phyloP scores from a whole-genome alignment of 2,113 vertebrate genomes.

The Morone saxatilis region DNA sequence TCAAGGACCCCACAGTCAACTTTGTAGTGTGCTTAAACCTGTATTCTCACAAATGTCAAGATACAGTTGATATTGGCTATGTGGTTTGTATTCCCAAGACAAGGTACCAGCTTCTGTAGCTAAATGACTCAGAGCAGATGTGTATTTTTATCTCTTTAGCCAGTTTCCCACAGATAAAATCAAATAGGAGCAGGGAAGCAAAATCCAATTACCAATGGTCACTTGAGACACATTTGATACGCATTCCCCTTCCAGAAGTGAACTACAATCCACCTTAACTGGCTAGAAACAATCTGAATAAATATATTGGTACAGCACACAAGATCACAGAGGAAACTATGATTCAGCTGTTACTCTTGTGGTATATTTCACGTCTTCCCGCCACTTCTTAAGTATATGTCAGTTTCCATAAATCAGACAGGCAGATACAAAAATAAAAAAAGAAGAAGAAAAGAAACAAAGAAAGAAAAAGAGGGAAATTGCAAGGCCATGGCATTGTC shows the following conservation, averaged over 20 bases:
- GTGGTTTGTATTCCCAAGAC: background rate
- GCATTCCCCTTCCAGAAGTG: constrained; percentile 5
- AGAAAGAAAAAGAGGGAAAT: constrained; percentile 1
- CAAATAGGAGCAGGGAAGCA: constrained; percentile 2
- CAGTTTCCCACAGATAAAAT: constrained; percentile 40
- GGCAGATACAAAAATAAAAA: constrained; percentile 3
- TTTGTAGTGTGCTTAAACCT: background rate
- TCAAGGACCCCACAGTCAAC: background rate
- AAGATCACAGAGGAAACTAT: constrained; percentile 12
- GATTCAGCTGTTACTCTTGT: constrained; percentile 14
- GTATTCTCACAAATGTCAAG: background rate
- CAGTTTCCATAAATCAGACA: constrained; percentile 34
- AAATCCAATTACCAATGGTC: constrained; percentile 52
- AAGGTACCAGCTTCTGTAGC: background rate
- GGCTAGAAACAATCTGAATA: background rate
- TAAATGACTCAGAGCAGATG: constrained; percentile 12
- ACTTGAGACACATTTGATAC: constrained; percentile 44
- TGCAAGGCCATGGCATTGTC: constrained; percentile 11
- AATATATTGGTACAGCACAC: background rate
- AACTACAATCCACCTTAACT: background rate
- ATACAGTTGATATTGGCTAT: background rate
- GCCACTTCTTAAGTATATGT: constrained; percentile 11
- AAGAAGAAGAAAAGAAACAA: no score
- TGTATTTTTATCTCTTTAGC: constrained; percentile 8
- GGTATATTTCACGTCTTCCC: background rate